Base-by-base conservation (phyloP, 2,888 invertebrate species). In the Drosophila seclusa region DNA sequence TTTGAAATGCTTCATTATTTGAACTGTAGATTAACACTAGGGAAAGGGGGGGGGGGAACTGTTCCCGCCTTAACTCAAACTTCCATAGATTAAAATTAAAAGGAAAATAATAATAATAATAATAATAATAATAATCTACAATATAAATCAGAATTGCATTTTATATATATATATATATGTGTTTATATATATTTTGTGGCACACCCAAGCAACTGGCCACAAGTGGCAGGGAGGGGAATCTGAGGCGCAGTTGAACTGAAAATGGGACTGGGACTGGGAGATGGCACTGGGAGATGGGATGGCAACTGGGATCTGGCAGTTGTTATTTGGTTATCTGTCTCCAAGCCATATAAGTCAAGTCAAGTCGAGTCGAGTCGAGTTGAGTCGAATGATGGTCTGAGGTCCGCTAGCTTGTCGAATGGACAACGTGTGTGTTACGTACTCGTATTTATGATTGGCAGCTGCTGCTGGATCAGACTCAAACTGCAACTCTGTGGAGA, bases 271-370 rank as follows among this genome's bases (percentile, higher is more conserved):
- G 18, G 68, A 68, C 68, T 62, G 62, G 58, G 57, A 42, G 36
- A 8, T 10, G 16, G 40, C 49, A 45, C 24, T 13, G 45, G 52
- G 54, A 50, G 57, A 40, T 40, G 24, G 42, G 13, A 31, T 8
- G 42, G 62, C 21, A 67, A 59, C 83, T 83, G 72, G 40, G 57
- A 57, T 31, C 31, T 42, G 38, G 78, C 81, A 87, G 87, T 87
- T 89, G 89, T 85, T 85, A 89, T 84, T 89, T 84, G 89, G 84
- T 82, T 89, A 89, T 89, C 89, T 90, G 88, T 82, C 86, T 38
- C 8, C 38, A 59, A 73, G 84, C 87, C 89, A 84, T 89, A 87
- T 81, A 87, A 79, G 87, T 27, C 49, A 8, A 54, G 32, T 36
- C 53, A 10, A 42, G 31, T n/a, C 2, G n/a, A 18, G 29, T 29